Percentiles rank a stretch among this genome's conserved stretches.
Evolutionary conservation across 2,113 vertebrate species (phyloP).

Genomic region (Triplophysa dalaica): DNA sequence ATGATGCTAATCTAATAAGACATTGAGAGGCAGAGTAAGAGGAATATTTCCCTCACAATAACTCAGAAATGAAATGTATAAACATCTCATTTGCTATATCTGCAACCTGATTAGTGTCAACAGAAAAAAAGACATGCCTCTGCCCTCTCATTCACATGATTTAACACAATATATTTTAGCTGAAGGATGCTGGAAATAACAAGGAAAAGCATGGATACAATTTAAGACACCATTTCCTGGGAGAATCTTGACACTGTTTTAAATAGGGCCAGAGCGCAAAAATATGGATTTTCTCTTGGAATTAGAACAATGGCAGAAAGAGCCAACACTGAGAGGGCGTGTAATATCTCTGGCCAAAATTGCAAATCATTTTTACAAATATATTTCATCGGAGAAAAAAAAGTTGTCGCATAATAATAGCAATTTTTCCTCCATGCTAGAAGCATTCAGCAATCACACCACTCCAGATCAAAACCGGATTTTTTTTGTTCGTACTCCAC

Average conservation of each 20-base stretch:
- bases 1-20: conserved; percentile 42
- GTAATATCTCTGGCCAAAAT: conserved; percentile 30
- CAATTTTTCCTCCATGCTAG: too few relatives aligned
- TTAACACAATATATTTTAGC: conserved; percentile 49
- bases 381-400: background rate
- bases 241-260: conserved; percentile 49
- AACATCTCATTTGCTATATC: conserved; percentile 59
- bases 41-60: conserved; percentile 53
- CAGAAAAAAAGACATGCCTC: conserved; percentile 40
- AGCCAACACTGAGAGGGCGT: conserved; percentile 12
- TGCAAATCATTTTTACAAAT: background rate
- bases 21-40: conserved; percentile 29
- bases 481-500: too few relatives aligned
- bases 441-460: too few relatives aligned
- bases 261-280: conserved; percentile 51
- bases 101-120: conserved; percentile 59
- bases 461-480: too few relatives aligned
- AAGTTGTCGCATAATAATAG: too few relatives aligned
- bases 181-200: conserved; percentile 37
- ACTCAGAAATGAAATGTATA: conserved; percentile 59
- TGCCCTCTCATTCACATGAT: conserved; percentile 50
- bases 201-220: conserved; percentile 38
- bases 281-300: conserved; percentile 52
- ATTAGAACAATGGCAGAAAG: conserved; percentile 38
- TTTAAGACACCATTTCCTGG: conserved; percentile 52